A percentile compares a stretch with the other conserved stretches of the same genome.
Evolutionary conservation across 2,797 vertebrate species (phyloP).

Genomic region (Galagoides demidoff): DNA sequence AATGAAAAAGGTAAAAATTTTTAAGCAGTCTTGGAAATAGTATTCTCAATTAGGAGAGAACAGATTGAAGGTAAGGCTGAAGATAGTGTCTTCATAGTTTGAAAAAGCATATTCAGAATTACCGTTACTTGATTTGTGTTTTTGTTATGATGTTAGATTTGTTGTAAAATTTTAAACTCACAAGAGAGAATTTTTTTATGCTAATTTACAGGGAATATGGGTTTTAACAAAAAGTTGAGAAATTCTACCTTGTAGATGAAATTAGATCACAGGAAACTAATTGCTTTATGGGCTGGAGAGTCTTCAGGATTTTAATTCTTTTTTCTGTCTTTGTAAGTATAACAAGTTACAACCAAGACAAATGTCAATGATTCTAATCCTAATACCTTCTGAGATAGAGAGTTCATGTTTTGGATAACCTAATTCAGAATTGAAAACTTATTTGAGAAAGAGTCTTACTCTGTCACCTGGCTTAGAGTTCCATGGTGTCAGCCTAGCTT

Average conservation of each 20-base stretch:
- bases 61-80: background rate
- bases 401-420: slow-evolving; percentile 25
- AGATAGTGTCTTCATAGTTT: background rate
- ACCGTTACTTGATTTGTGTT: slow-evolving; percentile 45
- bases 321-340: background rate
- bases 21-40: slow-evolving; percentile 16
- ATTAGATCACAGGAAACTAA: slow-evolving; percentile 21
- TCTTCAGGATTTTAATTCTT: slow-evolving; percentile 44
- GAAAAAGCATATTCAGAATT: slow-evolving; percentile 46
- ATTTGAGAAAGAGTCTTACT: too few species aligned
- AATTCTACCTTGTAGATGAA: background rate
- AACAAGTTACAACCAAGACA: background rate
- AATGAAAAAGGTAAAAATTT: slow-evolving; percentile 24
- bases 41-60: slow-evolving; percentile 20
- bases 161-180: slow-evolving; percentile 30
- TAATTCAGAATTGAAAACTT: slow-evolving; percentile 28
- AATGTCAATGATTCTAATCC: background rate
- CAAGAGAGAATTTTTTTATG: background rate
- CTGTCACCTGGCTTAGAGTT: too few species aligned
- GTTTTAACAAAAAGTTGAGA: background rate
- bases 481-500: too few species aligned
- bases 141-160: slow-evolving; percentile 22
- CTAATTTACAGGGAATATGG: background rate
- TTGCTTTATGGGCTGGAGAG: background rate
- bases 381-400: background rate